Evolutionary conservation across 1,140 invertebrate species (phyloP).

Genomic region (Drosophila guanche): DNA sequence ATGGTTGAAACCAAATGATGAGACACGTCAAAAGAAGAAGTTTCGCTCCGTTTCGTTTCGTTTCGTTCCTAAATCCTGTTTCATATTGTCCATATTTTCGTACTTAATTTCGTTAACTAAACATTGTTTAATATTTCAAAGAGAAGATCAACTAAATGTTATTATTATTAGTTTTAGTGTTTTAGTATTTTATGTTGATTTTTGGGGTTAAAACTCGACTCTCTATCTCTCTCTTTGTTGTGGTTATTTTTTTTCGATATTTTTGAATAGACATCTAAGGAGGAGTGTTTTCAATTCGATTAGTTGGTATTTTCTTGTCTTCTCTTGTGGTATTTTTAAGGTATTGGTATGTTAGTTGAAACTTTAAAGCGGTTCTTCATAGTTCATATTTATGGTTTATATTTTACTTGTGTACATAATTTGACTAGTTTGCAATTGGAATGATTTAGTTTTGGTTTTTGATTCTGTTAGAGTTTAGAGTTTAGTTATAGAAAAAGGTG

Average conservation of each 20-base stretch:
- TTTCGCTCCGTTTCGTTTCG: slow-evolving; percentile 15
- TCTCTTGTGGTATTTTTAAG: slow-evolving; percentile 42
- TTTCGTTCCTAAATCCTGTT: slow-evolving; percentile 36
- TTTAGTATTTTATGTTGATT: slow-evolving; percentile 14
- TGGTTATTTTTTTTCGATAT: slow-evolving; percentile 19
- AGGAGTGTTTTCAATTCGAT: slow-evolving; percentile 35
- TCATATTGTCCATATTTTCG: slow-evolving; percentile 61
- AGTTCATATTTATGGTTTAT: slow-evolving; percentile 33
- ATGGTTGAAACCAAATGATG: slow-evolving; percentile 28
- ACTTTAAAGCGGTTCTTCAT: slow-evolving; percentile 43
- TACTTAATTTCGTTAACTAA: slow-evolving; percentile 48
- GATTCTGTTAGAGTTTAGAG: slow-evolving; percentile 39
- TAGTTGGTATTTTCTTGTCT: slow-evolving; percentile 19
- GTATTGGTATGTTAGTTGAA: slow-evolving; percentile 23
- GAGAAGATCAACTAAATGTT: slow-evolving; percentile 6
- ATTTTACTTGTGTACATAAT: slow-evolving; percentile 35
- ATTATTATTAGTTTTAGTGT: slow-evolving; percentile 17
- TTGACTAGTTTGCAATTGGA: slow-evolving; percentile 58
- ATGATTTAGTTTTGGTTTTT: slow-evolving; percentile 34
- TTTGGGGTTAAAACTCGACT: slow-evolving; percentile 32
- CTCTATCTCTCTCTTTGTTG: slow-evolving; percentile 10
- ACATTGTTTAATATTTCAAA: slow-evolving; percentile 4
- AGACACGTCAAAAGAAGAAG: slow-evolving; percentile 25
- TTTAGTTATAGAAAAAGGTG: slow-evolving; percentile 75
- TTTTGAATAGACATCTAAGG: slow-evolving; percentile 59